Evolutionary conservation across 2,888 invertebrate genomes (phyloP).

Genomic region (Panzeria rudis): DNA sequence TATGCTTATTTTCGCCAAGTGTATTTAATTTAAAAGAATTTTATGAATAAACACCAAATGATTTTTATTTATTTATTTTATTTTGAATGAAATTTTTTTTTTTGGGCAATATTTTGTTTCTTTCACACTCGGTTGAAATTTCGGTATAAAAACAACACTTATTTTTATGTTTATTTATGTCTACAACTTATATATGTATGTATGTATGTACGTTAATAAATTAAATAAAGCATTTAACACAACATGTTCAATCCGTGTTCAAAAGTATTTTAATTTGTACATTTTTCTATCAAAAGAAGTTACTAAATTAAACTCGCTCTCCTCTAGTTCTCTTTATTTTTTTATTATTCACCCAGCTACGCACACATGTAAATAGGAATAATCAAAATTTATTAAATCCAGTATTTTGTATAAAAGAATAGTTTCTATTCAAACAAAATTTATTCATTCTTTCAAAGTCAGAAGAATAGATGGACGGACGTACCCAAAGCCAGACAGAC

Average conservation of each 20-base stretch:
- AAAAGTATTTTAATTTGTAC: constrained; percentile 52
- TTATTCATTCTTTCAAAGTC: constrained; percentile 61
- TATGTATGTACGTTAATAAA: neutral
- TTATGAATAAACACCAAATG: neutral
- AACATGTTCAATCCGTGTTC: constrained; percentile 50
- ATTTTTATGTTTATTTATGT: neutral
- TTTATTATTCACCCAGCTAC: constrained; percentile 45
- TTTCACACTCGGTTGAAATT: constrained; percentile 21
- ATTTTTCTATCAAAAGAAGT: constrained; percentile 32
- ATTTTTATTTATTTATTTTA: neutral
- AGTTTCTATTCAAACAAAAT: constrained; percentile 64
- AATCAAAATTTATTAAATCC: constrained; percentile 62
- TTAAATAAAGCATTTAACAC: constrained; percentile 24
- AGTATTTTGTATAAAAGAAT: constrained; percentile 53
- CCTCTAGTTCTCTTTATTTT: neutral
- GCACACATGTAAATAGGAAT: constrained; percentile 34
- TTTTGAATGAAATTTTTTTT: neutral
- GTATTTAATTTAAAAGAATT: constrained; percentile 12
- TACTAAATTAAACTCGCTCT: neutral
- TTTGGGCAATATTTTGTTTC: constrained; percentile 25
- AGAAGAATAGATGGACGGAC: constrained; percentile 26
- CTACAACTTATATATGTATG: neutral
- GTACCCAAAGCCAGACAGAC: neutral
- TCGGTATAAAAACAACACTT: constrained; percentile 14
- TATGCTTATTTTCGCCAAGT: constrained; percentile 53